These are phyloP conservation scores for Sterrhoptilus dennistouni DNA, from an alignment of 2,113 vertebrate species.

Conservation along the genomic window DNA sequence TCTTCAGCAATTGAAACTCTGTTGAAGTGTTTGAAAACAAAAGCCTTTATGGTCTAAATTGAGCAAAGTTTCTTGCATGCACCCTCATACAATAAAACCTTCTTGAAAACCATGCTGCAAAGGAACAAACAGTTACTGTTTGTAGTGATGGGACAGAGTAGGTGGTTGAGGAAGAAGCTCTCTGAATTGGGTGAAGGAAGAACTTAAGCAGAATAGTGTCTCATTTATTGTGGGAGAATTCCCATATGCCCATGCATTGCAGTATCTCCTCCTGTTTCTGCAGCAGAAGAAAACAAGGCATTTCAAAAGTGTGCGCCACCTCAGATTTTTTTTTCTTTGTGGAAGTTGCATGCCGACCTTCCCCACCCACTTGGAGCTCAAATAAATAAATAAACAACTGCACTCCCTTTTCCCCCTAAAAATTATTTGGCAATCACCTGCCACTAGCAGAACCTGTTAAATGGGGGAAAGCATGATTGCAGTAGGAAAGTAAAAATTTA, in stretches of 20 bases:
- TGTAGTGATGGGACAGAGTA: background rate
- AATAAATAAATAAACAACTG: slow-evolving; percentile 42
- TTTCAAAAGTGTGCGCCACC: slow-evolving; percentile 16
- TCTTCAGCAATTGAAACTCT: background rate
- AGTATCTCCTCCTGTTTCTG: slow-evolving; percentile 65
- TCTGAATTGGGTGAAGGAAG: background rate
- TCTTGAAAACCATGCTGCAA: background rate
- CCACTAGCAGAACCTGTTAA: slow-evolving; percentile 57
- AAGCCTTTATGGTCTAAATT: background rate
- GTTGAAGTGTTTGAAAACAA: background rate
- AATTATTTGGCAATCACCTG: slow-evolving; percentile 23
- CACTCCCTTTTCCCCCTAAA: background rate
- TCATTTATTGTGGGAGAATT: slow-evolving; percentile 77
- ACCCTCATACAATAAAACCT: background rate
- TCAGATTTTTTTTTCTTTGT: background rate
- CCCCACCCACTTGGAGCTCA: background rate
- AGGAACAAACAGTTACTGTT: background rate
- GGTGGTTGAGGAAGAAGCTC: background rate
- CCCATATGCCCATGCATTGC: slow-evolving; percentile 58
- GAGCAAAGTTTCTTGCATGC: background rate
- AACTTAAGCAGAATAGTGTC: background rate
- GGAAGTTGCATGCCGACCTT: background rate
- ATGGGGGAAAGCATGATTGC: background rate
- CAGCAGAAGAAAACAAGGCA: slow-evolving; percentile 15
- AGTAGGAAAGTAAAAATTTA: slow-evolving; percentile 32